Conservation (phyloP, 2,797 vertebrate genomes). For the Crocidura indochinensis region DNA sequence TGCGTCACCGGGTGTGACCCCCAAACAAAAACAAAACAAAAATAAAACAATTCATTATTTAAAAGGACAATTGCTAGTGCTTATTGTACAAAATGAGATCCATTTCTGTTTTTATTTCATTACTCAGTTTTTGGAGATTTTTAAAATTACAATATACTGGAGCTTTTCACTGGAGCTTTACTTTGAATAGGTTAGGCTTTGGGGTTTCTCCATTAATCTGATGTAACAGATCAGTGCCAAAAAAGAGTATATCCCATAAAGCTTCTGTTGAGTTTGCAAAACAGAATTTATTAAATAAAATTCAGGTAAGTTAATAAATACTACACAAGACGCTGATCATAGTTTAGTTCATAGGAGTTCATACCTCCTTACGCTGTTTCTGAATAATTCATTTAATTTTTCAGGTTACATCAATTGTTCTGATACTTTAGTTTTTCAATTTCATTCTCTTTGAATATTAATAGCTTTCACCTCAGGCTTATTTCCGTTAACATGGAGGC, state of each 20-base stretch:
- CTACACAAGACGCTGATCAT: background rate
- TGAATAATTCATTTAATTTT: conserved; percentile 48
- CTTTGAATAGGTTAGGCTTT: background rate
- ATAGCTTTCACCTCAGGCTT: background rate
- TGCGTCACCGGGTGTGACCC: too few relatives aligned
- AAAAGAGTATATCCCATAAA: background rate
- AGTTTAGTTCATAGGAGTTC: background rate
- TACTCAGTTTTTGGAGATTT: conserved; percentile 53
- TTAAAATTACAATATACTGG: background rate
- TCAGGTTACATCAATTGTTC: conserved; percentile 27
- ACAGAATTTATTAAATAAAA: conserved; percentile 5
- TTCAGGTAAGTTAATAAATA: background rate
- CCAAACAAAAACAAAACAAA: too few relatives aligned
- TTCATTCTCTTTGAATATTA: conserved; percentile 7
- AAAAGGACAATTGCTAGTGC: background rate
- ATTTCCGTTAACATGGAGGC: background rate
- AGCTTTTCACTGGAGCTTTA: background rate
- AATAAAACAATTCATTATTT: too few relatives aligned
- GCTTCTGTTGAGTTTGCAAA: conserved; percentile 17
- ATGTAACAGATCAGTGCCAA: conserved; percentile 7
- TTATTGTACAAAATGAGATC: conserved; percentile 4
- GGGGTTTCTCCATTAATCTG: background rate
- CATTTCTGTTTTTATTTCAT: conserved; percentile 29
- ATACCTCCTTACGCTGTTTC: background rate
- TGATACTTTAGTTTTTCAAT: background rate